A percentile compares a stretch with the other conserved stretches of the same genome.
Evolutionary conservation across 1,140 invertebrate genomes (phyloP).

Genomic region (Triops longicaudatus): DNA sequence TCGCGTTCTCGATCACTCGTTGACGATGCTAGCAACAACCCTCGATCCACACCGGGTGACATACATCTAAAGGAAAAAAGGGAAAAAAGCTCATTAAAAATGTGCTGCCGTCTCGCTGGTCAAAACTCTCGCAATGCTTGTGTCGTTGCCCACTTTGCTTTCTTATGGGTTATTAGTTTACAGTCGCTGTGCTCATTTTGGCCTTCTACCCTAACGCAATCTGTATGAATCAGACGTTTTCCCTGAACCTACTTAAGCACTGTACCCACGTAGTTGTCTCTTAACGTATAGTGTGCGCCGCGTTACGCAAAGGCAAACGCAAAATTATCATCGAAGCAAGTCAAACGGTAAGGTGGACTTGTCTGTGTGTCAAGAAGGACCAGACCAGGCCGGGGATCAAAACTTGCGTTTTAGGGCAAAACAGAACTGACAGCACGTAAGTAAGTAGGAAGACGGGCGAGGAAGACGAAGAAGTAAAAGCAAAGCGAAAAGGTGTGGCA

Average conservation of each 20-base stretch:
- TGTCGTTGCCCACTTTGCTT: background rate
- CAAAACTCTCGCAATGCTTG: background rate
- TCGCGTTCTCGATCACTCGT: too few relatives aligned
- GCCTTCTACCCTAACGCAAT: conserved; percentile 7
- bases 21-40: too few relatives aligned
- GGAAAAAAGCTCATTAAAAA: conserved; percentile 12
- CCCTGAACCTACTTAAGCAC: background rate
- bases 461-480: background rate
- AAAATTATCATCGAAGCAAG: background rate
- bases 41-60: too few relatives aligned
- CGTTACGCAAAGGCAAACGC: background rate
- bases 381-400: too few relatives aligned
- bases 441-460: background rate
- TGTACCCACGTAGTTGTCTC: background rate
- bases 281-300: background rate
- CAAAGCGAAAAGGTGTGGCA: conserved; percentile 7
- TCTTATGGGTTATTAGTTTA: background rate
- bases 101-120: background rate
- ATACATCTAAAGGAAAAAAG: background rate
- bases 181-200: background rate
- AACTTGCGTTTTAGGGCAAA: too few relatives aligned
- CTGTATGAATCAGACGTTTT: background rate
- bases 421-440: background rate
- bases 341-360: too few relatives aligned
- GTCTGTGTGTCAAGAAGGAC: too few relatives aligned